Evolutionary conservation across 1,140 invertebrate species (phyloP), one percentile per base, ranked within the genome.

Genomic region (Rhysida immarginata): DNA sequence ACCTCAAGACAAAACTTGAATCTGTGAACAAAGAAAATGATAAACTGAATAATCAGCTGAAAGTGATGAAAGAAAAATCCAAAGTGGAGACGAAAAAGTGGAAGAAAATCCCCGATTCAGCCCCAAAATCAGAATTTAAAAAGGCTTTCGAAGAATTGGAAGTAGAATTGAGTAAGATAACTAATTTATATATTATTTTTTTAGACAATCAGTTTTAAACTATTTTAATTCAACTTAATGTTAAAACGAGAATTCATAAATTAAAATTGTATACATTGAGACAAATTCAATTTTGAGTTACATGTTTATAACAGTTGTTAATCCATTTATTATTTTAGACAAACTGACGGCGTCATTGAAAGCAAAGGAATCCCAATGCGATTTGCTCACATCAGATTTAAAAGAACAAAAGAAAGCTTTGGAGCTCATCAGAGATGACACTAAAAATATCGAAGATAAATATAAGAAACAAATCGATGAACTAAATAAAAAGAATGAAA

Each of bases 61-160:
- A 61, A 41, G 60, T 60, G 41, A 42, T 65, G 8, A 65, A 59
- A 50, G 65, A 65, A 26, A 51, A 25, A 16, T 8, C 49, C 3
- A 20, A 13, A 11, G 49, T 20, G 24, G 24, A 26, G 23, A 27
- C 8, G 13, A 51, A 78, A 61, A 75, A 75, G 16, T 75, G 79
- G 11, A 84, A 83, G 62, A 83, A 82, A 63, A 70, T 81, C 2
- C 80, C 78, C 2, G 83, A 85, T 66, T 79, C 52, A 79, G 80
- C 49, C 78, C 81, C 8, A 82, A 82, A 74, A 62, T 79, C 43
- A 79, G 85, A 70, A 51, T 67, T 87, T 54, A 83, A 83, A 61
- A 83, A 78, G 61, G 82, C 85, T 78, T 78, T 87, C 1, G 80
- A 84, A 51, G 84, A 87, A 44, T 72, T 86, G 60, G 84, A 86